Evolutionary conservation across 2,113 vertebrate species (phyloP).

Genomic region (Mastomys coucha): DNA sequence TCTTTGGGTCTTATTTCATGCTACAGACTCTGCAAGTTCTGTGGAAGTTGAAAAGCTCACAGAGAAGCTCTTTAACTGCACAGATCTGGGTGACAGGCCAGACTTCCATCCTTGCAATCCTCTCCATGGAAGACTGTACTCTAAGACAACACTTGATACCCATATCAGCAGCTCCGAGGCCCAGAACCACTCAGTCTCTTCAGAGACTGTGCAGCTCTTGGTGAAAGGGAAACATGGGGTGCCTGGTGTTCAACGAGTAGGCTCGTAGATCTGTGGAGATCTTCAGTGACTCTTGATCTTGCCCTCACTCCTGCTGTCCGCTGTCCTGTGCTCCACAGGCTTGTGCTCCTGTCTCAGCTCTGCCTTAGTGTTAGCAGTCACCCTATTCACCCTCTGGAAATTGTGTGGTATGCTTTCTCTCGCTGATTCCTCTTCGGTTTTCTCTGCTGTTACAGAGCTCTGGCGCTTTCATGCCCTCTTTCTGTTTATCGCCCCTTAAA

Average conservation of each 20-base stretch:
- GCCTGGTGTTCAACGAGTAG: neutral
- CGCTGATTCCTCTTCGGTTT: neutral
- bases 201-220: neutral
- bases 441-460: neutral
- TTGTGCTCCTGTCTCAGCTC: neutral
- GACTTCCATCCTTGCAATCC: neutral
- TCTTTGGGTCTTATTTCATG: neutral
- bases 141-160: neutral
- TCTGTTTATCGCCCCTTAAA: neutral
- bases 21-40: neutral
- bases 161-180: neutral
- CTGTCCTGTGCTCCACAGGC: neutral
- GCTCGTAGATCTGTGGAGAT: too few relatives aligned
- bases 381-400: neutral
- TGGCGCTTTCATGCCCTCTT: neutral
- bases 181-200: neutral
- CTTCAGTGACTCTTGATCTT: neutral
- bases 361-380: neutral
- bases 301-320: neutral
- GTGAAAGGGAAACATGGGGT: neutral
- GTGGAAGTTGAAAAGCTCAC: neutral
- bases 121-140: neutral
- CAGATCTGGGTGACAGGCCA: neutral
- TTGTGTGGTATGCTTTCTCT: neutral
- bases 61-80: neutral